phyloP scores from a whole-genome alignment of 2,113 vertebrate species.

The Proteles cristata region DNA sequence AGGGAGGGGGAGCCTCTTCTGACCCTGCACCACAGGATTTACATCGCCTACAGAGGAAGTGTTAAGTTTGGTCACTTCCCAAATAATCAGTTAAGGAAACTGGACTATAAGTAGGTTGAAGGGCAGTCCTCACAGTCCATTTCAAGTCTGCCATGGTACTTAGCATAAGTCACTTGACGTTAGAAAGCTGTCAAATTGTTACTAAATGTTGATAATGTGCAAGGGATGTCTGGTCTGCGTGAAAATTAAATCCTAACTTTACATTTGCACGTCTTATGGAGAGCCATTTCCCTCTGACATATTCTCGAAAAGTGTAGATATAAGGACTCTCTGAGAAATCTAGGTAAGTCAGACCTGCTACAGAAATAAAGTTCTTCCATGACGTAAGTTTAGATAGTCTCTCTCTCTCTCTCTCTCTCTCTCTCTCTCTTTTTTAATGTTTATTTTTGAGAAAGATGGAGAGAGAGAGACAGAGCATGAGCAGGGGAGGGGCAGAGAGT shows the following conservation, averaged over 20 bases:
- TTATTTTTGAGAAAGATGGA: too few species aligned
- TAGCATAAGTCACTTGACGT: constrained; percentile 5
- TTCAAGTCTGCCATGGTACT: constrained; percentile 27
- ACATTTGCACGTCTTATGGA: background rate
- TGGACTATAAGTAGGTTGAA: background rate
- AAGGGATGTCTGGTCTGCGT: constrained; percentile 25
- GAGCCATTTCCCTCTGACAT: background rate
- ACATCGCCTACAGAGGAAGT: background rate
- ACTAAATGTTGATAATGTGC: constrained; percentile 55
- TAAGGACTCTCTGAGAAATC: constrained; percentile 42
- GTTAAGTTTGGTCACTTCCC: background rate
- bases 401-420: background rate
- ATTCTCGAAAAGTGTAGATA: constrained; percentile 16
- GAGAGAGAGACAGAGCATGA: too few species aligned
- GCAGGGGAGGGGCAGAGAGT: too few species aligned
- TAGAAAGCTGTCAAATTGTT: constrained; percentile 18
- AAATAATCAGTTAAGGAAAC: constrained; percentile 48
- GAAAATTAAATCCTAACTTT: constrained; percentile 36
- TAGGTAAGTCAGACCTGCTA: background rate
- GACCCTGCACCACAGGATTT: background rate
- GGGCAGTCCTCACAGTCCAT: background rate
- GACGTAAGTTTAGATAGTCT: background rate
- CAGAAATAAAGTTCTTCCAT: constrained; percentile 17
- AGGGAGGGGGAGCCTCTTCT: background rate
- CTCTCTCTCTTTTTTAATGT: constrained; percentile 16